Conservation (phyloP, 2,113 vertebrate species). For the Pachypanchax playfairii region DNA sequence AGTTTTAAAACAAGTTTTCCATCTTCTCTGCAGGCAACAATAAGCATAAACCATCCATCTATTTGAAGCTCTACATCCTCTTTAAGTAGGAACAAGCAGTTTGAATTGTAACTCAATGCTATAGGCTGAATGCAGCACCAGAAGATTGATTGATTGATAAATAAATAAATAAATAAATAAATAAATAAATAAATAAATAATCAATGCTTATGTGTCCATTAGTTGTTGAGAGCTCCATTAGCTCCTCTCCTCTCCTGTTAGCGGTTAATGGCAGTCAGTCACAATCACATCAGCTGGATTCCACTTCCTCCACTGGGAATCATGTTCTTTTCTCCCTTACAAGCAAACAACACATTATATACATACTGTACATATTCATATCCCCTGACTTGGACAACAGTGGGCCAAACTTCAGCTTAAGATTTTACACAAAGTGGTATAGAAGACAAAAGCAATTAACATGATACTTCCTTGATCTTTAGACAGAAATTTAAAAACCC, state of each 20-base stretch:
- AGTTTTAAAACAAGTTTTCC: slow-evolving; percentile 6
- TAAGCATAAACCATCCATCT: not conserved
- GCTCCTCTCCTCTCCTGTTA: slow-evolving; percentile 70
- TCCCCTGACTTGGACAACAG: not conserved
- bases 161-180: slow-evolving; percentile 83
- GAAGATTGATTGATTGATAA: slow-evolving; percentile 70
- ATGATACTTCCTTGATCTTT: not conserved
- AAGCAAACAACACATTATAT: slow-evolving; percentile 38
- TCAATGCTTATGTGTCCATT: slow-evolving; percentile 79
- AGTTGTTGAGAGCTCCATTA: slow-evolving; percentile 81
- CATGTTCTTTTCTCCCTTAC: slow-evolving; percentile 43
- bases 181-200: slow-evolving; percentile 83
- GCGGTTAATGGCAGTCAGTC: slow-evolving; percentile 79
- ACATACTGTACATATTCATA: slow-evolving; percentile 22
- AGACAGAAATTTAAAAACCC: not conserved
- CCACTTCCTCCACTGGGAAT: slow-evolving; percentile 79
- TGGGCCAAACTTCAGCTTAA: not conserved
- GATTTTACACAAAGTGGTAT: not conserved
- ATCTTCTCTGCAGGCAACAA: slow-evolving; percentile 9
- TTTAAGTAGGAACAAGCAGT: slow-evolving; percentile 50
- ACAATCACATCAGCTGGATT: slow-evolving; percentile 80
- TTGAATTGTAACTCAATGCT: slow-evolving; percentile 47
- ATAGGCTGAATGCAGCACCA: slow-evolving; percentile 49
- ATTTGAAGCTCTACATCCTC: slow-evolving; percentile 29
- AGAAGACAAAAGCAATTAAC: not conserved